Evolutionary conservation across 1,140 invertebrate genomes (phyloP), one percentile per base, ranked within the genome.

Genomic region (Vanessa atalanta): DNA sequence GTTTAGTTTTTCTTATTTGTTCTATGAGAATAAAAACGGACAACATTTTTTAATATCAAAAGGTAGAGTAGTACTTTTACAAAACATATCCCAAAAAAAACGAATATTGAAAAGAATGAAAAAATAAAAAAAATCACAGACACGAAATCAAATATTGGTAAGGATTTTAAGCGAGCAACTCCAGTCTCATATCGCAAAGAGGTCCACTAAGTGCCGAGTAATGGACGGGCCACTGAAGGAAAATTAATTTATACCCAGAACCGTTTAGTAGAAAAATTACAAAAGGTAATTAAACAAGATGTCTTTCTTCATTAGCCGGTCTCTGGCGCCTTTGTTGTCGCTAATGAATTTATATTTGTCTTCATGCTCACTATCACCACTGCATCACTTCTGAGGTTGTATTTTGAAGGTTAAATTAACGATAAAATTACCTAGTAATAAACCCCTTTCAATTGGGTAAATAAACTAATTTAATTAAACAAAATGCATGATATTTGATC

Each of bases 281-380:
- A 86, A 87, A 86, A 91, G 84, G 83, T 87, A 91, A 91, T 91
- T 90, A 90, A 85, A 89, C 78, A 83, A 85, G 83, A 88, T 87
- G 85, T 89, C 88, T 83, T 88, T 89, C 87, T 89, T 89, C 84
- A 87, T 89, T 90, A 88, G 80, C 79, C 75, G 65, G 69, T 79
- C 80, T 82, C 79, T 75, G 84, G 79, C 82, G 84, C 78, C 84
- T 85, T 89, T 87, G 83, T 88, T 83, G 79, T 72, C 64, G 76
- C 73, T 85, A 85, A 87, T 85, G 73, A 89, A 82, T 91, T 88
- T 87, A 88, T 86, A 84, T 88, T 86, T 65, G 63, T 64, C 37
- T 67, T 65, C 26, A 74, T 57, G 61, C 63, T 64, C 63, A 51
- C 31, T 48, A 53, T 53, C 8, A n/a, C 20, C 20, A 20, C 20